A percentile compares a stretch with the other conserved stretches of the same genome.
These are phyloP conservation scores for Sphenodon punctatus DNA, from an alignment of 2,797 vertebrate genomes.

Conservation along the genomic window DNA sequence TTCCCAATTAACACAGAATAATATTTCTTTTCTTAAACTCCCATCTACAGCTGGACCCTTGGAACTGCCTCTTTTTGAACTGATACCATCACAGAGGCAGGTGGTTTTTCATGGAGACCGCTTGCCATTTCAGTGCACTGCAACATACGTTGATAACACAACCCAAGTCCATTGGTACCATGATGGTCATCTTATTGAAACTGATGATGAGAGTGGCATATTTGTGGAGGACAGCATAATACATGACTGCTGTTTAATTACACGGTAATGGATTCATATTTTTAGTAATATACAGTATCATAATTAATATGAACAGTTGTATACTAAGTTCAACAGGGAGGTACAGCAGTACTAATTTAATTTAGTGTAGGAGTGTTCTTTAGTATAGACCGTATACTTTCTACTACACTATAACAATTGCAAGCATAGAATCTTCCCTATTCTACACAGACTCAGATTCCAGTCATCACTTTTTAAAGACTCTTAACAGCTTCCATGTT, in stretches of 20 bases:
- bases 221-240: conserved; percentile 88
- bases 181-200: conserved; percentile 74
- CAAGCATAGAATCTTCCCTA: background rate
- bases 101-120: conserved; percentile 90
- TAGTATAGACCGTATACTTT: accelerated
- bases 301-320: background rate
- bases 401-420: background rate
- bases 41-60: conserved; percentile 80
- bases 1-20: background rate
- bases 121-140: conserved; percentile 89
- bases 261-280: conserved; percentile 76
- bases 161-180: conserved; percentile 85
- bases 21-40: background rate
- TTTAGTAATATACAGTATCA: background rate
- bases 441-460: background rate
- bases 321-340: background rate
- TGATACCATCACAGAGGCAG: conserved; percentile 91
- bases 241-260: conserved; percentile 91
- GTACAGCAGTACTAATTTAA: background rate
- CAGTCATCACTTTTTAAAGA: background rate
- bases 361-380: background rate
- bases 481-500: background rate
- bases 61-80: conserved; percentile 89
- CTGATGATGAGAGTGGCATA: conserved; percentile 82
- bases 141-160: conserved; percentile 81